These are phyloP conservation scores for Helogale parvula DNA, from an alignment of 2,113 vertebrate genomes.

Conservation along the genomic window DNA sequence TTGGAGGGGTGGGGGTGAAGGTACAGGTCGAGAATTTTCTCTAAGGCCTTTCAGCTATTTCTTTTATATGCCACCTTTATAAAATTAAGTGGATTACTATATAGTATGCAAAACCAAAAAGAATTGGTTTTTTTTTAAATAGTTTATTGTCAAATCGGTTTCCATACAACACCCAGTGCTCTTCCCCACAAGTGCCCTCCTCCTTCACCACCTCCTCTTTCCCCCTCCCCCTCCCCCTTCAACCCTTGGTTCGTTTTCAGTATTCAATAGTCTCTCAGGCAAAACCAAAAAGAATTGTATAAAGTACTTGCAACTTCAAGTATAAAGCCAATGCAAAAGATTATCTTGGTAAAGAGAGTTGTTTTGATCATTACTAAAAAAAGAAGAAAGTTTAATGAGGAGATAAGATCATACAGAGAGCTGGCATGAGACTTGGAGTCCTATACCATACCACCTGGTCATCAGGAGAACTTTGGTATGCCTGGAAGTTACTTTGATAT, in stretches of 20 bases:
- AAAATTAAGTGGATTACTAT: conserved; percentile 27
- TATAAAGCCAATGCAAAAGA: conserved; percentile 38
- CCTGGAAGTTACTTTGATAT: conserved; percentile 34
- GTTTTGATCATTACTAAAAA: conserved; percentile 35
- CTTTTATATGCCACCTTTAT: conserved; percentile 10
- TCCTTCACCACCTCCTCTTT: no score
- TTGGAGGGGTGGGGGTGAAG: neutral
- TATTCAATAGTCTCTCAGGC: no score
- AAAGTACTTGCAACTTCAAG: conserved; percentile 13
- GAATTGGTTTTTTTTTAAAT: neutral
- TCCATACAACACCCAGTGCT: no score
- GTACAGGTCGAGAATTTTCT: conserved; percentile 11
- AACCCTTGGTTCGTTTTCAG: no score
- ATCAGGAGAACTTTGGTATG: neutral
- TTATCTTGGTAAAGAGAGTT: neutral
- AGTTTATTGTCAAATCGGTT: no score
- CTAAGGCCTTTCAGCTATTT: conserved; percentile 39
- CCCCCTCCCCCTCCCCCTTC: no score
- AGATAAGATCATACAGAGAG: neutral
- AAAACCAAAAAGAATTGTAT: conserved; percentile 55
- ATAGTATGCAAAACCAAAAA: conserved; percentile 48
- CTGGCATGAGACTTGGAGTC: neutral
- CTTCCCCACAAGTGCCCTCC: no score
- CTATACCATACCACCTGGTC: neutral
- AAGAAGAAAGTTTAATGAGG: neutral